These are phyloP conservation scores for Carlito syrichta DNA, from an alignment of 2,113 vertebrate genomes.

Conservation along the genomic window DNA sequence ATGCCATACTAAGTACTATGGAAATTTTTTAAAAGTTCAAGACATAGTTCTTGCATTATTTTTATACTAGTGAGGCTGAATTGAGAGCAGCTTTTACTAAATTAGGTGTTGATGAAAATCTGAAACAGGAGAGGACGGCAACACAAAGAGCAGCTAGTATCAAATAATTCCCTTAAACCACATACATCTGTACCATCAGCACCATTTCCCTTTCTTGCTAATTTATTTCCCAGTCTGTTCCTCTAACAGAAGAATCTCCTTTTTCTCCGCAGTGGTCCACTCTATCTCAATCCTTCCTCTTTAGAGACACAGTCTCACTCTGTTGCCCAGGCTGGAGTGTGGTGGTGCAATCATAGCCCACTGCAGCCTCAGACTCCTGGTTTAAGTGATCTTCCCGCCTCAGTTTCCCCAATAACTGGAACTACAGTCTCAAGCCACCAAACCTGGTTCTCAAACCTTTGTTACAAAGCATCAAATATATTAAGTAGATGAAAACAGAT, in stretches of 20 bases:
- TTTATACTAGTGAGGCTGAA: slow-evolving; percentile 2
- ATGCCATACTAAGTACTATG: slow-evolving; percentile 7
- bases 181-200: background rate
- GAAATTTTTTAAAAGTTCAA: slow-evolving; percentile 25
- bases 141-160: background rate
- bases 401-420: background rate
- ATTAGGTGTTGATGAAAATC: slow-evolving; percentile 9
- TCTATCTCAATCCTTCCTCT: background rate
- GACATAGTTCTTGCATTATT: slow-evolving; percentile 13
- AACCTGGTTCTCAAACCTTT: background rate
- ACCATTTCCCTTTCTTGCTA: slow-evolving; percentile 13
- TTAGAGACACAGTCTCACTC: background rate
- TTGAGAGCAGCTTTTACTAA: slow-evolving; percentile 36
- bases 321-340: background rate
- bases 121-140: background rate
- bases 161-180: slow-evolving; percentile 1
- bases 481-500: background rate
- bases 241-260: background rate
- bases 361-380: background rate
- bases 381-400: background rate
- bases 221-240: background rate
- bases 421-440: background rate
- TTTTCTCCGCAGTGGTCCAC: background rate
- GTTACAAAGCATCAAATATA: slow-evolving; percentile 19
- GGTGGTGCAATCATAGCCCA: background rate